phyloP scores from a whole-genome alignment of 2,888 invertebrate genomes.

The Entomobrya multifasciata region DNA sequence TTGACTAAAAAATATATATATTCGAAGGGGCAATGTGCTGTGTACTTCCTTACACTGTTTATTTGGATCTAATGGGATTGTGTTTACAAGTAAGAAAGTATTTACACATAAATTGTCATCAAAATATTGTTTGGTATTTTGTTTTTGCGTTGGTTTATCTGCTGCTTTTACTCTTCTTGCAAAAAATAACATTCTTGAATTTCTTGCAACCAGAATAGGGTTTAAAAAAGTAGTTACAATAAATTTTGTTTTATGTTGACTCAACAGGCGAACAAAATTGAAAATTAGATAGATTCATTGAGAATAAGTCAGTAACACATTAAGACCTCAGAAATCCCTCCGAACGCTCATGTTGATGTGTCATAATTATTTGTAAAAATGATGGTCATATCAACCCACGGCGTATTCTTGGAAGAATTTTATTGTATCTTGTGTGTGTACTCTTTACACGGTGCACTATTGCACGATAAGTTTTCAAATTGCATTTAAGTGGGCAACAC shows the following conservation, averaged over 20 bases:
- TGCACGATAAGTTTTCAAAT: no score
- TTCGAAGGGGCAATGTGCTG: constrained; percentile 65
- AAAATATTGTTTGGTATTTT: background rate
- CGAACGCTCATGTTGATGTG: constrained; percentile 28
- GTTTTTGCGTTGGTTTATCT: background rate
- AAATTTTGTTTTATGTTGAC: no score
- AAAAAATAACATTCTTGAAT: background rate
- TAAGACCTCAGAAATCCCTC: constrained; percentile 5
- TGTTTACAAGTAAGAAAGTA: constrained; percentile 66
- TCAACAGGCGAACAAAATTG: no score
- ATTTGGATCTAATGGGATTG: constrained; percentile 59
- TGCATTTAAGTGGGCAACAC: constrained; percentile 35
- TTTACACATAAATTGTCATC: background rate
- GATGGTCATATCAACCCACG: constrained; percentile 65
- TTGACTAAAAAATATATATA: constrained; percentile 9
- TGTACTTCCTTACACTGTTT: constrained; percentile 15
- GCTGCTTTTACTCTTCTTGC: background rate
- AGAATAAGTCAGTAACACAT: background rate
- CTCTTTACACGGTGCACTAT: background rate
- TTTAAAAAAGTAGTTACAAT: background rate
- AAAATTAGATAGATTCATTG: no score
- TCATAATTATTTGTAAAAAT: no score
- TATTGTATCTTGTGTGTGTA: background rate
- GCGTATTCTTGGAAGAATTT: constrained; percentile 28
- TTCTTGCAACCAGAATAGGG: no score